Evolutionary conservation across 1,140 invertebrate genomes (phyloP), one percentile per base, ranked within the genome.

Genomic region (Drosophila ficusphila): DNA sequence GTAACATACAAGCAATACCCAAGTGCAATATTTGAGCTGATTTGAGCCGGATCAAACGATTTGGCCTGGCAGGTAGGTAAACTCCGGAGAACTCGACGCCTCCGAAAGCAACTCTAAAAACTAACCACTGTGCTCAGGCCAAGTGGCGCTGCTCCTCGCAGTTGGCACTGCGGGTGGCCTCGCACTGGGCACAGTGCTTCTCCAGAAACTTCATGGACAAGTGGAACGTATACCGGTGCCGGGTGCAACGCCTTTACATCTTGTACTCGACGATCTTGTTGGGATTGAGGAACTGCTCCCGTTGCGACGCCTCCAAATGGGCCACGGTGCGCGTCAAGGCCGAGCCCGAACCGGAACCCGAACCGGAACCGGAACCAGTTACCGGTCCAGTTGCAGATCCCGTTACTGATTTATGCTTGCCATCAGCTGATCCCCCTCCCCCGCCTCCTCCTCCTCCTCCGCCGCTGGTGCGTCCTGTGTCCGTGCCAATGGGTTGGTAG

Each of bases 231-330:
- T 90, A 90, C 81, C 89, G 89, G 81, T 90, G 89, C 85, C 85
- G 89, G 85, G 89, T 90, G 79, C 89, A 90, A 85, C 89, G 89
- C 82, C 89, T 90, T 91, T 91, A 91, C 90, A 91, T 91, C 67
- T 91, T 91, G 69, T 91, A 90, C 76, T 91, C 90, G 69, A 91
- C 81, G 48, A 91, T 91, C 74, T 90, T 90, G 58, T 89, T 91
- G 62, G 90, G 88, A 73, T 91, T 91, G 51, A 91, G 81, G 77
- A 91, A 91, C 76, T 91, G 90, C 67, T 91, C 86, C 60, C 83
- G 86, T 73, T 91, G 88, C 48, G 77, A 72, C 18, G 79, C 85
- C 62, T 91, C 90, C 61, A 90, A 70, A 14, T 90, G 88, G 51
- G 90, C 81, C 9, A 91, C 88, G 8, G 90, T 91, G 38, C 90